Evolutionary conservation across 2,888 invertebrate genomes (phyloP).

Genomic region (Coenonympha arcania): DNA sequence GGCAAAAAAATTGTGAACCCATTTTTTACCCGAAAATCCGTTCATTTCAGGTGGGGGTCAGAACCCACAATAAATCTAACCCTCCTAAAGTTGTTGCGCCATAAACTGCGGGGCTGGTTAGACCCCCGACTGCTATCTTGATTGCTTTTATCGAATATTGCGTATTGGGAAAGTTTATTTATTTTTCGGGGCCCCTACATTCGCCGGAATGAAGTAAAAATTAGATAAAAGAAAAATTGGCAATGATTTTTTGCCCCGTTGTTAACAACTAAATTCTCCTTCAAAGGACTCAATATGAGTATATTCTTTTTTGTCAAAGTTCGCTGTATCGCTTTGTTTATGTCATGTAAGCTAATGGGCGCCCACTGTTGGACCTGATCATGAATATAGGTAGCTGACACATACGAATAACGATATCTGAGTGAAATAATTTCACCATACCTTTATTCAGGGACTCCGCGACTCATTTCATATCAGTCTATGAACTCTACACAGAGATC

Average conservation of each 20-base stretch:
- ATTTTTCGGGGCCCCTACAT: constrained; percentile 20
- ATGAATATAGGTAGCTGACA: too few relatives aligned
- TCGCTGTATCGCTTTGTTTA: too few relatives aligned
- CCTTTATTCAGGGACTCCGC: too few relatives aligned
- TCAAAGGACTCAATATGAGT: too few relatives aligned
- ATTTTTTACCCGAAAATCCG: constrained; percentile 39
- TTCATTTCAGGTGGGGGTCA: constrained; percentile 51
- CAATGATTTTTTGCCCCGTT: neutral
- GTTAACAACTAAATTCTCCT: too few relatives aligned
- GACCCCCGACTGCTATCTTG: constrained; percentile 46
- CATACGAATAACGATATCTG: too few relatives aligned
- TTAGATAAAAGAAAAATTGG: neutral
- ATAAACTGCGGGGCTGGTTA: constrained; percentile 48
- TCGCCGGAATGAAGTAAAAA: neutral
- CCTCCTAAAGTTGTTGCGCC: constrained; percentile 52
- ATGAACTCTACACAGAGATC: too few relatives aligned
- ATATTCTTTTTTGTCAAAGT: too few relatives aligned
- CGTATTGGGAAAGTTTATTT: constrained; percentile 38
- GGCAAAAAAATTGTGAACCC: constrained; percentile 19
- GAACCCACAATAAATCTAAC: constrained; percentile 52
- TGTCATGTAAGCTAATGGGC: too few relatives aligned
- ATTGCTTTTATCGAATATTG: constrained; percentile 62
- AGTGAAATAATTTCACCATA: too few relatives aligned
- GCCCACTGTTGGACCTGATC: too few relatives aligned
- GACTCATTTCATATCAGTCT: too few relatives aligned